Evolutionary conservation across 2,797 vertebrate genomes (phyloP).

Genomic region (Salmo trutta): DNA sequence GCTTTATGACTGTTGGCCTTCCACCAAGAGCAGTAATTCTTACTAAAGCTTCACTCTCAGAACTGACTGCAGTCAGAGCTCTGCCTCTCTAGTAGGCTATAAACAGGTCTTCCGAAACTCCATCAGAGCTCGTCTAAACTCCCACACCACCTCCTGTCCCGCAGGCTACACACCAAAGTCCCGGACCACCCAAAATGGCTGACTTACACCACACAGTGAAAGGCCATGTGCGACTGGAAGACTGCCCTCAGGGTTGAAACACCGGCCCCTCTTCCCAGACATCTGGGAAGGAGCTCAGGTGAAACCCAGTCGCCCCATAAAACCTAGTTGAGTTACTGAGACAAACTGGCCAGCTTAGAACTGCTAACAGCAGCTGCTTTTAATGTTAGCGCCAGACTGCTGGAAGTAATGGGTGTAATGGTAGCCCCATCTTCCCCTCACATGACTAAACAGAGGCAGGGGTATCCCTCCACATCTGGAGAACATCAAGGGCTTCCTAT

Average conservation of each 20-base stretch:
- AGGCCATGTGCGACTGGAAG: background rate
- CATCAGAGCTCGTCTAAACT: background rate
- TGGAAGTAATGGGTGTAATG: background rate
- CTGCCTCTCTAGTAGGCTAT: background rate
- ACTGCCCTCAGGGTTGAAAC: background rate
- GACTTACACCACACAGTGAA: background rate
- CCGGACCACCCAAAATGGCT: conserved; percentile 10
- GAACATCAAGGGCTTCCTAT: background rate
- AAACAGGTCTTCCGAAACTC: background rate
- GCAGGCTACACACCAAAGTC: background rate
- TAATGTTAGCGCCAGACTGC: background rate
- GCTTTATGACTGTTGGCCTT: background rate
- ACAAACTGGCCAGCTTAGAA: background rate
- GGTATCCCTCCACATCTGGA: background rate
- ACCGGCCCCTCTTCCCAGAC: background rate
- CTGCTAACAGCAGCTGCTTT: background rate
- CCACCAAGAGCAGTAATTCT: conserved; percentile 8
- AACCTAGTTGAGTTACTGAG: background rate
- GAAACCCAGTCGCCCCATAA: background rate
- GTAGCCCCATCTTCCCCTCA: background rate
- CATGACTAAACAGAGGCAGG: background rate
- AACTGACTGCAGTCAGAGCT: background rate
- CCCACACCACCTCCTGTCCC: background rate
- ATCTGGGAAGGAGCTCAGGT: background rate
- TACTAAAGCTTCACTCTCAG: background rate